Evolutionary conservation across 2,113 vertebrate species (phyloP).

Genomic region (Emberiza fucata): DNA sequence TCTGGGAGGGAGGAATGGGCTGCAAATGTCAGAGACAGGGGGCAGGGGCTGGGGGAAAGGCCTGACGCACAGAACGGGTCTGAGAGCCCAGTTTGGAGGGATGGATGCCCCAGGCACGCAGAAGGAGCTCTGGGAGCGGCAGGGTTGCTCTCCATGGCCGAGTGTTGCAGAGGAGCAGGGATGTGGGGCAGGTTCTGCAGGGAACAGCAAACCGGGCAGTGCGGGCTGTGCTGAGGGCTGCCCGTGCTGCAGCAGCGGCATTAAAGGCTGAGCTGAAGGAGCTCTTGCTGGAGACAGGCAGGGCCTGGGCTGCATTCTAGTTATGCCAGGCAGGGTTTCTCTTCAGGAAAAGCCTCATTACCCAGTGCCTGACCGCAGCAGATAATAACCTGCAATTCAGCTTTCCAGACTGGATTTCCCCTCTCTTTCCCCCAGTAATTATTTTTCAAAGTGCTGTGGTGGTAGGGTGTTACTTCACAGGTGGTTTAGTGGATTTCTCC

Average conservation of each 20-base stretch:
- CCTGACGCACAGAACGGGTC: rapidly evolving
- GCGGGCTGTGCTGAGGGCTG: rapidly evolving
- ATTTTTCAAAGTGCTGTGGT: not conserved
- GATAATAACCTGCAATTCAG: not conserved
- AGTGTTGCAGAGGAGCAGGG: not conserved
- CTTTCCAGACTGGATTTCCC: not conserved
- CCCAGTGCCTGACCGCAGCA: not conserved
- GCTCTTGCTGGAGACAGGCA: not conserved
- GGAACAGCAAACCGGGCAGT: not conserved
- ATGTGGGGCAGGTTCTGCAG: not conserved
- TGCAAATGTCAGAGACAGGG: not conserved
- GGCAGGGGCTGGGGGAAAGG: not conserved
- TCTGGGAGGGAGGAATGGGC: not conserved
- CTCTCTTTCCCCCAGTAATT: not conserved
- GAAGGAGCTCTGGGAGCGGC: not conserved
- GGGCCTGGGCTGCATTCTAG: not conserved
- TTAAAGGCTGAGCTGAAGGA: not conserved
- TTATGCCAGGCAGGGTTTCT: not conserved
- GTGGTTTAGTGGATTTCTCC: not conserved
- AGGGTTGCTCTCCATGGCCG: not conserved
- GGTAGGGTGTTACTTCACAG: not conserved
- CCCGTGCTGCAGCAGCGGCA: not conserved
- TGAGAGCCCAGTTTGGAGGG: not conserved
- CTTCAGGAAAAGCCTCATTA: conserved; percentile 13
- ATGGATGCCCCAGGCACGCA: not conserved